Evolutionary conservation across 2,113 vertebrate species (phyloP).

Genomic region (Campylomormyrus numenius): DNA sequence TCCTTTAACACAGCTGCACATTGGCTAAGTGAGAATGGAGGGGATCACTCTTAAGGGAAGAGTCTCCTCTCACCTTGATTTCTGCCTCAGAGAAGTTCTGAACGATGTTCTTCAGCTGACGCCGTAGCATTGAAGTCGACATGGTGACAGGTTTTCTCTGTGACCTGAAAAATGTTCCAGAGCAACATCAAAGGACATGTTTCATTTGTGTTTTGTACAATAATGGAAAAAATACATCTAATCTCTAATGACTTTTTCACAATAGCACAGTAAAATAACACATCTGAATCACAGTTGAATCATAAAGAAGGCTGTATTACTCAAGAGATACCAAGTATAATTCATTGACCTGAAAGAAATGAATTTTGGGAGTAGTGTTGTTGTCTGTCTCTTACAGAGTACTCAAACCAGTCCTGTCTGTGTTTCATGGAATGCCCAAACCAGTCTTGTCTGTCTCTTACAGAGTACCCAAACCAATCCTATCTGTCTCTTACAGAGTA

Average conservation of each 20-base stretch:
- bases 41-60: background rate
- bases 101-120: slow-evolving; percentile 82
- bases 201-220: background rate
- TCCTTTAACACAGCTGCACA: background rate
- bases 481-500: background rate
- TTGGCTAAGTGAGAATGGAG: background rate
- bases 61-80: slow-evolving; percentile 69
- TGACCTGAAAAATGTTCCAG: background rate
- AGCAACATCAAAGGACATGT: background rate
- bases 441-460: background rate
- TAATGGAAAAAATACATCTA: background rate
- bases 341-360: background rate
- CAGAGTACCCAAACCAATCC: too few relatives aligned
- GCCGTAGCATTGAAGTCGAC: slow-evolving; percentile 78
- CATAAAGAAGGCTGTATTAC: background rate
- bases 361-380: background rate
- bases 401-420: background rate
- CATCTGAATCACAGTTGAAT: background rate
- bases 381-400: background rate
- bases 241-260: background rate
- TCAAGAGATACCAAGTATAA: background rate
- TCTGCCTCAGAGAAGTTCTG: slow-evolving; percentile 89
- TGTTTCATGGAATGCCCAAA: background rate
- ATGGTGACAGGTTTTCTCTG: slow-evolving; percentile 42
- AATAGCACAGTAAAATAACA: background rate